Base-by-base conservation (phyloP, 2,113 vertebrate species). In the Todiramphus saurophagus region DNA sequence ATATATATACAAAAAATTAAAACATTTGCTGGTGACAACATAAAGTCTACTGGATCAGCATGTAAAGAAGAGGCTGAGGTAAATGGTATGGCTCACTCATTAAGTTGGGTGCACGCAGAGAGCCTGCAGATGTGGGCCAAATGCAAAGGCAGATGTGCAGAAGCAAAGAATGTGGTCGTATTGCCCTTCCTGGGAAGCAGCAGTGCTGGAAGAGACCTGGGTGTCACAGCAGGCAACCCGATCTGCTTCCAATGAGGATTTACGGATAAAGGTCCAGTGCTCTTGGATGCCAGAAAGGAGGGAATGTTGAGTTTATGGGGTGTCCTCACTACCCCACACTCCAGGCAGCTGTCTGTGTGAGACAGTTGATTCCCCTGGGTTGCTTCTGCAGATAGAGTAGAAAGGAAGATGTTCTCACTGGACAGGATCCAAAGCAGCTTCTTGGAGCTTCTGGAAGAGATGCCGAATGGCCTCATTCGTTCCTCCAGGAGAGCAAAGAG, bases 151-250 rank as follows among this genome's bases (percentile, higher is more conserved):
- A n/a, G 67, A 53, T 41, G 72, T 37, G 62, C 41, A 62, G 59
- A 68, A 46, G 74, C 0, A 7, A 63, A 74, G 70, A 76, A 9
- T 0, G 5, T 44, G 68, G 55, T 15, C 2, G 0, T 13, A 18
- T n/a, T 67, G 37, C 30, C 15, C 4, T 14, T 87, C n/a, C 20
- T 17, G 66, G 62, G 62, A 55, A 90, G 53, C 39, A 90, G 44
- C 9, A 73, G 1, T 0, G 0, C 16, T 78, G 60, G 46, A 43
- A 46, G 33, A 75, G 48, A 16, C 21, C 39, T 43, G 33, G 53
- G 14, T 44, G 44, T 27, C 48, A 33, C 35, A 46, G 35, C 33
- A 87, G 56, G 37, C 41, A 80, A 74, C 33, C 5, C 3, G 1
- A 15, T 24, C 37, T 69, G 12, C 50, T 66, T 69, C 14, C 55